phyloP scores from a whole-genome alignment of 1,140 invertebrate species.

The Bactericera cockerelli region DNA sequence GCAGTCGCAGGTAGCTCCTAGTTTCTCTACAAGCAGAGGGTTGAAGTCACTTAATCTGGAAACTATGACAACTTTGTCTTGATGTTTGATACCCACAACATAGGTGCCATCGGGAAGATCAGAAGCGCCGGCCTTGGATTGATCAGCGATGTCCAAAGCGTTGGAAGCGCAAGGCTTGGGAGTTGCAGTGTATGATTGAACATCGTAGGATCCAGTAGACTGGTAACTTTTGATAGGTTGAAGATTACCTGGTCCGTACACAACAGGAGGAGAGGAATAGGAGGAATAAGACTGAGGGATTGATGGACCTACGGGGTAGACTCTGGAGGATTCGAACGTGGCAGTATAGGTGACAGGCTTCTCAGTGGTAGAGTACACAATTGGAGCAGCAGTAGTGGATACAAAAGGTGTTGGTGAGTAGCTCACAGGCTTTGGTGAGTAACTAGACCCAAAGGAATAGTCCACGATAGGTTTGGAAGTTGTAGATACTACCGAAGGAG shows the following conservation, averaged over 20 bases:
- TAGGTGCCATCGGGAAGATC: constrained; percentile 4
- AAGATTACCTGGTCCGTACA: background rate
- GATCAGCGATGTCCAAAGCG: constrained; percentile 3
- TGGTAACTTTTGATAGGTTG: constrained; percentile 3
- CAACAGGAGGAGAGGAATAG: background rate
- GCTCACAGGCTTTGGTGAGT: constrained; percentile 11
- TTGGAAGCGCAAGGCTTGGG: constrained; percentile 1
- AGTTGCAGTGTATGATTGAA: background rate
- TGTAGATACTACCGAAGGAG: background rate
- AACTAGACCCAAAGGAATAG: background rate
- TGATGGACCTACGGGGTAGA: background rate
- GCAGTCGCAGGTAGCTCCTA: constrained; percentile 56
- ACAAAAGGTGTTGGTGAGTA: constrained; percentile 19
- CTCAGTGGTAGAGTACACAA: constrained; percentile 11
- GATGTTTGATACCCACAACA: constrained; percentile 20
- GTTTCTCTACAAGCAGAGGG: constrained; percentile 47
- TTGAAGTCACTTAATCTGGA: constrained; percentile 45
- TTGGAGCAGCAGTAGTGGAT: constrained; percentile 8
- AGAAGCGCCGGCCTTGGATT: constrained; percentile 3
- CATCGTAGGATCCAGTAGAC: background rate
- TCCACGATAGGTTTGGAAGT: background rate
- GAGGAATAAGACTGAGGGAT: background rate
- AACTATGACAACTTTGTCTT: constrained; percentile 34
- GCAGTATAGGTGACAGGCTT: constrained; percentile 12
- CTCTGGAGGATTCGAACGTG: background rate